phyloP scores from a whole-genome alignment of 2,797 vertebrate species.

The Xerus rutilus region DNA sequence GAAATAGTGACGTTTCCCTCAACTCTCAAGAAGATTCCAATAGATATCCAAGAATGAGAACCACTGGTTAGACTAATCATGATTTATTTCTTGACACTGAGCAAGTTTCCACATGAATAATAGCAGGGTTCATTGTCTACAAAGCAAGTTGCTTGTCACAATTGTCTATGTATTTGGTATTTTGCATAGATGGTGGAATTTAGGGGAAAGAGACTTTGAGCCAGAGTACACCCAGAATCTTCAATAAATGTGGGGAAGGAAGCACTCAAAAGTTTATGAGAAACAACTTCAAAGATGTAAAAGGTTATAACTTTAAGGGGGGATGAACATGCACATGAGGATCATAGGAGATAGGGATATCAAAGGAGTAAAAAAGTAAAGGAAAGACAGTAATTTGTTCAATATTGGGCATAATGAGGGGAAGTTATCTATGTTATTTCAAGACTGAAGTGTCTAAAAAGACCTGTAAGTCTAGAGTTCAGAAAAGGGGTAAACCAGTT shows the following conservation, averaged over 20 bases:
- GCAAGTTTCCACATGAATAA: background rate
- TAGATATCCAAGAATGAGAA: conserved; percentile 6
- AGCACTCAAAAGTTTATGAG: background rate
- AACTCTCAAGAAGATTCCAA: conserved; percentile 16
- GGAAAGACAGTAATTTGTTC: background rate
- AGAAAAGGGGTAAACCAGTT: background rate
- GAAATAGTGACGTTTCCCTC: background rate
- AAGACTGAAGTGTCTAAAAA: background rate
- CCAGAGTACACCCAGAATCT: background rate
- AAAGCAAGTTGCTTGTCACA: background rate
- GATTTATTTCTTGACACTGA: background rate
- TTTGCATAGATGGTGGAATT: background rate
- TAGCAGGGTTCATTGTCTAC: background rate
- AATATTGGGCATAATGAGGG: background rate
- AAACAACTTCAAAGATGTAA: background rate
- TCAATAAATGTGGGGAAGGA: background rate
- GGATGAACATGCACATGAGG: background rate
- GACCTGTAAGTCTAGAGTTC: background rate
- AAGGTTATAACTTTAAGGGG: background rate
- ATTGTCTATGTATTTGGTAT: background rate
- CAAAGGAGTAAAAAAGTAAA: background rate
- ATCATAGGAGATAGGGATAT: background rate
- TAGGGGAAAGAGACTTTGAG: background rate
- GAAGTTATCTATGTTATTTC: background rate
- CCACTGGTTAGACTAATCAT: background rate